Conservation (phyloP, 2,888 invertebrate genomes). For the Cheilosia grossa region DNA sequence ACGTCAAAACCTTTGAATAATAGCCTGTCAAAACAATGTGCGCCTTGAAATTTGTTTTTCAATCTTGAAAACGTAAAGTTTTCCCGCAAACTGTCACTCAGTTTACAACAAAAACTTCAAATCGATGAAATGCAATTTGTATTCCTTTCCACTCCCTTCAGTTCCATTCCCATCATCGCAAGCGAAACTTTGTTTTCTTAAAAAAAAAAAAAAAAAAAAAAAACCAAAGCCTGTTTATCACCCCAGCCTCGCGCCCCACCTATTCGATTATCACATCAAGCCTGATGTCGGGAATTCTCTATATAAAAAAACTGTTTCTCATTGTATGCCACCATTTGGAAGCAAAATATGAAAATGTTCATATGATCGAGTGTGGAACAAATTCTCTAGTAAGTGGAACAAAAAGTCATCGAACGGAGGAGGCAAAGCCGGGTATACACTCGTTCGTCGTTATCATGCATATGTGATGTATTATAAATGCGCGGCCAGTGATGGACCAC, state of each 20-base stretch:
- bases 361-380: slow-evolving; percentile 23
- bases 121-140: slow-evolving; percentile 49
- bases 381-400: slow-evolving; percentile 58
- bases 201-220: background rate
- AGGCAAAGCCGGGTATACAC: slow-evolving; percentile 13
- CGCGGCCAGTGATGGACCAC: slow-evolving; percentile 46
- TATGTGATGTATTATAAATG: background rate
- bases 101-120: slow-evolving; percentile 6
- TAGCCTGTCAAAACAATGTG: slow-evolving; percentile 4
- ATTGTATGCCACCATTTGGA: slow-evolving; percentile 50
- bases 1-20: slow-evolving; percentile 34
- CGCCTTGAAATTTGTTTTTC: slow-evolving; percentile 1
- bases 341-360: slow-evolving; percentile 46
- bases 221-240: slow-evolving; percentile 1
- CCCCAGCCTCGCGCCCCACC: slow-evolving; percentile 10
- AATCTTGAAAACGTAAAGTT: slow-evolving; percentile 16
- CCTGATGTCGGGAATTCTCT: slow-evolving; percentile 45
- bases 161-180: slow-evolving; percentile 19
- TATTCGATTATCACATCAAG: slow-evolving; percentile 46
- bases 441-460: slow-evolving; percentile 54
- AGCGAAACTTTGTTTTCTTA: slow-evolving; percentile 35
- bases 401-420: slow-evolving; percentile 69
- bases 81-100: slow-evolving; percentile 17
- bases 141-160: slow-evolving; percentile 28
- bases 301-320: slow-evolving; percentile 20